Conservation (phyloP, 2,888 invertebrate genomes). For the Xanthorhoe designata region DNA sequence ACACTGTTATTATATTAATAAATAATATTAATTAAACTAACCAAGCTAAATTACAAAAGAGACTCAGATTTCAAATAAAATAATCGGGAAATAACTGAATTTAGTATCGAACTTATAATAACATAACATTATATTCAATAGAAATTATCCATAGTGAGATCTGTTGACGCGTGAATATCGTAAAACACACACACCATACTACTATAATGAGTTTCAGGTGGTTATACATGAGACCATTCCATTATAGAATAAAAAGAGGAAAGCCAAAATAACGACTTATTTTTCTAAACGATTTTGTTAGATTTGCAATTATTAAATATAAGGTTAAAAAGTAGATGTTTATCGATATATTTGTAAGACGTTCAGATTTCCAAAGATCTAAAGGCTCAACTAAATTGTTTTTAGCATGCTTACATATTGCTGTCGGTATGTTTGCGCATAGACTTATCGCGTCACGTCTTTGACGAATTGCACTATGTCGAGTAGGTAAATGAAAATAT, state of each 20-base stretch:
- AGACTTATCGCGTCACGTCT: conserved; percentile 13
- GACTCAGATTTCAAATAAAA: conserved; percentile 22
- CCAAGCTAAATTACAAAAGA: conserved; percentile 15
- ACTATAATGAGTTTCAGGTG: conserved; percentile 66
- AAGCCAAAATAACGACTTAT: conserved; percentile 84
- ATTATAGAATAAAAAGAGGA: conserved; percentile 79
- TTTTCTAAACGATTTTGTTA: conserved; percentile 84
- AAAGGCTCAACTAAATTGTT: conserved; percentile 80
- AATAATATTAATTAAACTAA: conserved; percentile 9
- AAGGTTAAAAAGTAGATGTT: conserved; percentile 78
- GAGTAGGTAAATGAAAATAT: conserved; percentile 18
- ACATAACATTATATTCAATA: conserved; percentile 14
- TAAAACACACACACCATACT: conserved; percentile 38
- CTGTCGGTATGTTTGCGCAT: conserved; percentile 44
- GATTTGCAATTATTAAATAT: conserved; percentile 74
- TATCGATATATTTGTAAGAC: conserved; percentile 79
- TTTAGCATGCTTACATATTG: conserved; percentile 68
- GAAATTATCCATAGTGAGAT: conserved; percentile 1
- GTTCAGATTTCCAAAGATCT: conserved; percentile 82
- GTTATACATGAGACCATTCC: conserved; percentile 83
- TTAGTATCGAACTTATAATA: conserved; percentile 47
- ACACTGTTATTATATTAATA: background rate
- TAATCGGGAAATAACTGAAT: conserved; percentile 42
- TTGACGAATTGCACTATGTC: conserved; percentile 22
- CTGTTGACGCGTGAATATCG: conserved; percentile 24